Conservation (phyloP, 2,888 invertebrate species). For the Lithophane socia region DNA sequence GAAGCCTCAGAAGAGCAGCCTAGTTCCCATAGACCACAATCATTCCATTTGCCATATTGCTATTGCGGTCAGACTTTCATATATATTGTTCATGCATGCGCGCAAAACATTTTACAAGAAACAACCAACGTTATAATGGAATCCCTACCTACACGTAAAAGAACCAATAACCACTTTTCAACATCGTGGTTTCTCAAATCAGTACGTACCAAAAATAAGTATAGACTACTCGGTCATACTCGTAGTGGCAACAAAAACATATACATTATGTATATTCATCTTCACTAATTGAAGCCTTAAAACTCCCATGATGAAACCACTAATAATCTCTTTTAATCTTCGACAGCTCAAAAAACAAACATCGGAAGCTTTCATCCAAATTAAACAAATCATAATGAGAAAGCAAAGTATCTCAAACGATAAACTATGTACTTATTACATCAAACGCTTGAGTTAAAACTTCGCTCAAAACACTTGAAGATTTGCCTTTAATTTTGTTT, state of each 20-base stretch:
- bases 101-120: background rate
- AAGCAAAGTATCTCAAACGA: conserved; percentile 42
- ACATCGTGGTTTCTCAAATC: background rate
- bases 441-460: conserved; percentile 54
- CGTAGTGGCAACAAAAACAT: background rate
- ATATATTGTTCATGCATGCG: conserved; percentile 2
- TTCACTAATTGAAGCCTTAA: conserved; percentile 29
- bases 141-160: background rate
- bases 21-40: background rate
- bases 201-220: background rate
- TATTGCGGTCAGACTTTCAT: conserved; percentile 9
- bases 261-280: conserved; percentile 1
- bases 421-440: conserved; percentile 38
- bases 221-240: background rate
- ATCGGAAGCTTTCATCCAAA: conserved; percentile 46
- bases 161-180: background rate
- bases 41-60: conserved; percentile 4
- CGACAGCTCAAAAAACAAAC: conserved; percentile 37
- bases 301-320: conserved; percentile 8
- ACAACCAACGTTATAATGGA: background rate
- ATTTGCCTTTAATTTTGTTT: conserved; percentile 40
- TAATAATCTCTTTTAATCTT: conserved; percentile 50
- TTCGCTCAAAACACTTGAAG: conserved; percentile 44
- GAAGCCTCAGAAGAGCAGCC: background rate
- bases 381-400: conserved; percentile 56